Conservation (phyloP, 2,113 vertebrate genomes). For the Calidris pugnax region DNA sequence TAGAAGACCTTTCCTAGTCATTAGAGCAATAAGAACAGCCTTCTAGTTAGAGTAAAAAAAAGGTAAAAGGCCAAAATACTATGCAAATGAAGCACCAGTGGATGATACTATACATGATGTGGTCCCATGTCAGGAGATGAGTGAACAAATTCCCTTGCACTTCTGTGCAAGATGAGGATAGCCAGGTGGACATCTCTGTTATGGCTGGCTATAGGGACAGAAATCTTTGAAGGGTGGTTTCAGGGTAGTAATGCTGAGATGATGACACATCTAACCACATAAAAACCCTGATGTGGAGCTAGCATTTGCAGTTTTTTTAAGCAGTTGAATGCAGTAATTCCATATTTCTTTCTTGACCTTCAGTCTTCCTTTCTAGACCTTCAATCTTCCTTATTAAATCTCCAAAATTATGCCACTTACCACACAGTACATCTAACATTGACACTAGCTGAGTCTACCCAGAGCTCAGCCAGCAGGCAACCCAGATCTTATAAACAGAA, state of each 20-base stretch:
- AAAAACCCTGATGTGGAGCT: background rate
- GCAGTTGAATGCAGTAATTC: background rate
- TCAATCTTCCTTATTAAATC: background rate
- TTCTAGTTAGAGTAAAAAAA: background rate
- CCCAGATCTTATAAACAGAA: background rate
- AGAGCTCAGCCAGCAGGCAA: background rate
- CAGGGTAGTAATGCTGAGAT: background rate
- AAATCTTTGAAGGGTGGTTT: background rate
- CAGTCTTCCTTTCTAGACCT: background rate
- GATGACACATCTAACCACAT: background rate
- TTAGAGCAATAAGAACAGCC: background rate
- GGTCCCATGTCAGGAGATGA: background rate
- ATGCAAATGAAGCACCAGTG: background rate
- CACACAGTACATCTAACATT: background rate
- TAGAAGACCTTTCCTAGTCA: background rate
- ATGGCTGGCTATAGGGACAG: background rate
- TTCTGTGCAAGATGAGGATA: background rate
- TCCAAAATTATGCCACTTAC: background rate
- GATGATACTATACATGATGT: background rate
- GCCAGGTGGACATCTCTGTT: background rate
- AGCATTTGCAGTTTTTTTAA: background rate
- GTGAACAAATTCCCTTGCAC: background rate
- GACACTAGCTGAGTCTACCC: accelerated
- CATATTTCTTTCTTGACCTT: background rate
- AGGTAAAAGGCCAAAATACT: background rate